Base-by-base conservation (phyloP, 2,888 invertebrate species). In the Drosophila kuntzei region DNA sequence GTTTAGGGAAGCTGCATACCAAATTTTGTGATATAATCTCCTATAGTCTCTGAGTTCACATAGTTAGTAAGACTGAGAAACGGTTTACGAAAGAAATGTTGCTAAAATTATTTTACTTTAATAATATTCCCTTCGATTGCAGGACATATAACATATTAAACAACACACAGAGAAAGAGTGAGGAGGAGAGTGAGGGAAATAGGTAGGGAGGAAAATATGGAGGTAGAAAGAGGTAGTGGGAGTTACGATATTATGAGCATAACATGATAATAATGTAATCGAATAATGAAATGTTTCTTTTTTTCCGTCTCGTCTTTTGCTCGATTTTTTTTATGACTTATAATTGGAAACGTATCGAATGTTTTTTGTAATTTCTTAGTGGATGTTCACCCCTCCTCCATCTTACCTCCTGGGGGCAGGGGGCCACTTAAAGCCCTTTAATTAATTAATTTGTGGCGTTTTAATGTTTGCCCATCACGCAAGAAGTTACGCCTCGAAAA, bases 401-500 rank as follows among this genome's bases (percentile, higher is more conserved):
- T 8, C 7, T n/a, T n/a, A n/a, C 1, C 27, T 7, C 6, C 18
- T 12, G 0, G 7, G 9, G 39, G 22, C 0, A 4, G 27, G 5
- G 14, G 46, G 59, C 67, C 60, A 79, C 88, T 76, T 76, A 57
- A 79, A 76, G 77, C 70, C 76, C 71, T 83, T 83, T 83, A 83
- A 88, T 88, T 83, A 83, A 83, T 83, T 83, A 83, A 83, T 83
- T 88, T 88, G 73, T 63, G 63, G 84, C 80, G 57, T 79, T 82
- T 76, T 88, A 79, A 83, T 83, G 89, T 64, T 57, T 54, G 34
- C 29, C 44, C 53, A 70, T 39, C 83, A 83, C 83, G 83, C 89
- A 69, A 86, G 36, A 22, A 58, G 61, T 46, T 61, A 41, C 63
- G 59, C 63, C 55, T 41, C 18, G 7, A 57, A 70, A 78, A 75